Conservation (phyloP, 2,888 invertebrate species). For the Stenotaenia linearis region DNA sequence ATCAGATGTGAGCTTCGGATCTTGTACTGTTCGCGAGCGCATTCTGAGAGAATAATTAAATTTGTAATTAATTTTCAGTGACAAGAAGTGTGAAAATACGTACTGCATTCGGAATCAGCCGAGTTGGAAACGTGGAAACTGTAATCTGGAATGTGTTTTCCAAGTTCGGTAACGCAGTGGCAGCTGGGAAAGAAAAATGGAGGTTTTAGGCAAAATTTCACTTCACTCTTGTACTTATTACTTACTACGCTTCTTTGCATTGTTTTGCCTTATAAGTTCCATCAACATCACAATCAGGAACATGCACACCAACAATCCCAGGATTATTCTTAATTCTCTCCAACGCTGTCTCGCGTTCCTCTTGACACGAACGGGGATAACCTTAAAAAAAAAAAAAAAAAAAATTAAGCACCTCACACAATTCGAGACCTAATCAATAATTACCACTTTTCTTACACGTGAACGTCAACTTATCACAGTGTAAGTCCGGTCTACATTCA, state of each 20-base stretch:
- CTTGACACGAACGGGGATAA: background rate
- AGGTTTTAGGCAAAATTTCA: too few relatives aligned
- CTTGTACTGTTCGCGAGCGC: constrained; percentile 1
- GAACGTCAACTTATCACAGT: background rate
- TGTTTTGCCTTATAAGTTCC: background rate
- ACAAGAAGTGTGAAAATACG: too few relatives aligned
- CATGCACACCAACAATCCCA: background rate
- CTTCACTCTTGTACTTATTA: too few relatives aligned
- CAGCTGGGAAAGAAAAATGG: background rate
- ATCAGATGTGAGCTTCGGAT: background rate
- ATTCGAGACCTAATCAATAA: too few relatives aligned
- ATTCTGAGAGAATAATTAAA: background rate
- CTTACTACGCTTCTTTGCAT: constrained; percentile 7
- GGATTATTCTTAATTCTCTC: background rate
- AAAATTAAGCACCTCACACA: too few relatives aligned
- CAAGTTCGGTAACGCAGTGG: background rate
- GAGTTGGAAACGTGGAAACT: background rate
- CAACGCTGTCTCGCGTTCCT: background rate
- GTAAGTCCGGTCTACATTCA: background rate
- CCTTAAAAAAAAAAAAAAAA: too few relatives aligned
- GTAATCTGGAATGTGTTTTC: background rate
- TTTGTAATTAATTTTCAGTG: too few relatives aligned
- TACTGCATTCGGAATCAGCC: background rate
- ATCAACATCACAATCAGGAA: constrained; percentile 6
- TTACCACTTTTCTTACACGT: background rate